Evolutionary conservation across 2,113 vertebrate species (phyloP).

Genomic region (Semnornis frantzii): DNA sequence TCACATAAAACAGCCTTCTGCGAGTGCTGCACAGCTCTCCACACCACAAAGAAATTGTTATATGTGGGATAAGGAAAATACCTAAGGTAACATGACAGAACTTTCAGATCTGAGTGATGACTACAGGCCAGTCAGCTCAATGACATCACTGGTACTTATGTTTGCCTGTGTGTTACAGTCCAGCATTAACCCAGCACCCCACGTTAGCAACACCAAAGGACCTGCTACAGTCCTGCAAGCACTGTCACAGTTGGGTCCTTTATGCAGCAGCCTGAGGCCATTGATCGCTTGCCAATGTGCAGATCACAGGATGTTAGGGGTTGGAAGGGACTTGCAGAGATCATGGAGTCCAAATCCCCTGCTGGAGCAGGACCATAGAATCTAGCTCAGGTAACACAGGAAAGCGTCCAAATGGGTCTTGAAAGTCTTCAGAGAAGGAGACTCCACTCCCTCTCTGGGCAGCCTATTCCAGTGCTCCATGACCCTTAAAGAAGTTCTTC

Average conservation of each 20-base stretch:
- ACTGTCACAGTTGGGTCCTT: background rate
- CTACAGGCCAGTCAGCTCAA: background rate
- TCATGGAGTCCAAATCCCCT: too few relatives aligned
- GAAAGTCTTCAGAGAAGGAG: too few relatives aligned
- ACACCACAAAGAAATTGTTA: background rate
- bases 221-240: background rate
- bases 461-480: too few relatives aligned
- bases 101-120: background rate
- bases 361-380: too few relatives aligned
- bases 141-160: background rate
- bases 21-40: background rate
- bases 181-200: background rate
- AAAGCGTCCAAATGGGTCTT: too few relatives aligned
- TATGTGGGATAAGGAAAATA: background rate
- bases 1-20: constrained; percentile 26
- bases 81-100: background rate
- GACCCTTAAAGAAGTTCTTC: too few relatives aligned
- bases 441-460: too few relatives aligned
- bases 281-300: background rate
- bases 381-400: too few relatives aligned
- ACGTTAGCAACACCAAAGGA: background rate
- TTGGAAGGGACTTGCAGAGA: too few relatives aligned
- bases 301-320: background rate
- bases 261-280: background rate
- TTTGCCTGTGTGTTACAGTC: background rate